Evolutionary conservation across 1,140 invertebrate genomes (phyloP), one percentile per base, ranked within the genome.

Genomic region (Cydia amplana): DNA sequence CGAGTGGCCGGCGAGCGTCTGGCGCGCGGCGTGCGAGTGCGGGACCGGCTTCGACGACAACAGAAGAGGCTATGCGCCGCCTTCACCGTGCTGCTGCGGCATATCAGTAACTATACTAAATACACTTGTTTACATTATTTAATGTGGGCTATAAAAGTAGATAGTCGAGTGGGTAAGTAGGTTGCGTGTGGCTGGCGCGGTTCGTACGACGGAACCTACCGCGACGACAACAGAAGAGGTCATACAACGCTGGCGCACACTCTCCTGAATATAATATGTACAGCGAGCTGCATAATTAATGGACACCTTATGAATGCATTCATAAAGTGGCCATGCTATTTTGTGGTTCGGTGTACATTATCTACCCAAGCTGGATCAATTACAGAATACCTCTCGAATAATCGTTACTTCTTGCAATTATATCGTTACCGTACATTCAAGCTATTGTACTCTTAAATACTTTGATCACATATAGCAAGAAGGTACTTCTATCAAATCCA

Each of bases 1-100:
- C 83, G 83, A 77, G 75, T 79, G 72, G 74, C 83, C 0, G 91
- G 93, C 12, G 85, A 86, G 64, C 81, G 86, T 10, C 79, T 93
- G 67, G 90, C 86, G 6, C 85, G 85, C 75, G 83, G 82, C 74
- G 83, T 93, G 12, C 84, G 86, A 36, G 60, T 65, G 12, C 82
- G 87, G 70, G 93, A 93, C 75, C 82, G 84, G 20, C 79, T 92
- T 3, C 77, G 82, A 10, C 78, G 93, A 12, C 85, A 90, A 73
- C 89, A 91, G 79, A 92, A 86, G 78, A 85, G 86, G 72, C 81
- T 93, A 9, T 93, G 91, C 77, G 83, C 85, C 5, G 91, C 91
- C 9, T 85, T 93, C 76, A 88, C 90, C 10, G 82, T 91, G 5
- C 78, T 91, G 16, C 80, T 92, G 6, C 82, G 84, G 6, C 91